Percentiles rank a stretch among this genome's conserved stretches.
These are phyloP conservation scores for Chloroceryle inda DNA, from an alignment of 2,797 vertebrate genomes.

Conservation along the genomic window DNA sequence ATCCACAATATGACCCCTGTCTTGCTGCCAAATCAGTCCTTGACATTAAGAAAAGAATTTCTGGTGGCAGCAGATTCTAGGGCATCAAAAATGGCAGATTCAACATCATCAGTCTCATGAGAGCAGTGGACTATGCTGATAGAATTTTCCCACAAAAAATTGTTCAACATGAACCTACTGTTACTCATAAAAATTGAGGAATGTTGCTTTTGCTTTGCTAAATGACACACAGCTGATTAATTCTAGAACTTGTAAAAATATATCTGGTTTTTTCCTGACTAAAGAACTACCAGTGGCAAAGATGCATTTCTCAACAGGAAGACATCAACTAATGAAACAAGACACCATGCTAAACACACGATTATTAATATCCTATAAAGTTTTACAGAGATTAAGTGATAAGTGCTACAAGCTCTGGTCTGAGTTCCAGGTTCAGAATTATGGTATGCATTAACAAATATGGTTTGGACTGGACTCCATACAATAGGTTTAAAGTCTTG, in stretches of 20 bases:
- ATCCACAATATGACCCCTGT: slow-evolving; percentile 22
- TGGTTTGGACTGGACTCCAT: not conserved
- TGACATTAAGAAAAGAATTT: slow-evolving; percentile 38
- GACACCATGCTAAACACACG: not conserved
- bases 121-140: not conserved
- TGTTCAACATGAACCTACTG: not conserved
- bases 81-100: slow-evolving; percentile 1
- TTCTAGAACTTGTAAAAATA: not conserved
- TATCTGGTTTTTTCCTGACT: not conserved
- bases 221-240: not conserved
- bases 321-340: not conserved
- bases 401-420: not conserved
- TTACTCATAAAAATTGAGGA: not conserved
- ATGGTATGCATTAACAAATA: slow-evolving; percentile 3
- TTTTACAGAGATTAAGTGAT: not conserved
- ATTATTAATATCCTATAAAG: not conserved
- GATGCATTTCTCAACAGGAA: not conserved
- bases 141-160: not conserved
- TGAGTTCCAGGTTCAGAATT: slow-evolving; percentile 6
- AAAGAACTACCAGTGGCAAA: not conserved
- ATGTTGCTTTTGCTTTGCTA: not conserved
- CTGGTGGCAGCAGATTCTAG: slow-evolving; percentile 16
- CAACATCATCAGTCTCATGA: not conserved
- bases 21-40: slow-evolving; percentile 48
- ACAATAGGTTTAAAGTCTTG: not conserved